These are phyloP conservation scores for Oncorhynchus clarkii DNA, from an alignment of 2,113 vertebrate genomes.

Conservation along the genomic window DNA sequence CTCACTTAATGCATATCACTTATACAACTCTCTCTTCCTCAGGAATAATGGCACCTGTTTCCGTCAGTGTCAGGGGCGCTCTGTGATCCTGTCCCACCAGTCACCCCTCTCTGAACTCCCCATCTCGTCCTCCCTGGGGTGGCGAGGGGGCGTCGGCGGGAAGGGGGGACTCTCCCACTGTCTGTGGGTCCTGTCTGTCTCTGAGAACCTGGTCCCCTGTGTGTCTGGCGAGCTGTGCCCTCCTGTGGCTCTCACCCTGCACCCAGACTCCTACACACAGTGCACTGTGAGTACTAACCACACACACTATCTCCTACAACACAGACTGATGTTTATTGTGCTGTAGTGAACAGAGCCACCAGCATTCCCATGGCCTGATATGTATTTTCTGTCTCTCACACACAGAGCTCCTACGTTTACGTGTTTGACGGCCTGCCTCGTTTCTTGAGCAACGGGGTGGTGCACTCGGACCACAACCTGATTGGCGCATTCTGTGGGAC, in stretches of 20 bases:
- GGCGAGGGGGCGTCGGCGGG: constrained; percentile 73
- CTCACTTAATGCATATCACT: too few relatives aligned
- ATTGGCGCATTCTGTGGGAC: constrained; percentile 90
- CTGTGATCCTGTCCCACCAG: constrained; percentile 78
- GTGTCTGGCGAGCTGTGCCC: constrained; percentile 70
- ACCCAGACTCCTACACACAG: constrained; percentile 82
- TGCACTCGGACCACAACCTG: constrained; percentile 85
- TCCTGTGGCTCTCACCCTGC: constrained; percentile 80
- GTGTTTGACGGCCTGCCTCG: constrained; percentile 88
- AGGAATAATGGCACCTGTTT: constrained; percentile 87
- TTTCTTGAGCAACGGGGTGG: constrained; percentile 82
- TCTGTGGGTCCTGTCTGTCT: constrained; percentile 87
- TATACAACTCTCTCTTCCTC: constrained; percentile 6
- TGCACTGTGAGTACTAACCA: constrained; percentile 80
- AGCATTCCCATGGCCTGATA: not conserved
- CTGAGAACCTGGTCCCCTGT: constrained; percentile 74
- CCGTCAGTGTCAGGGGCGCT: constrained; percentile 85
- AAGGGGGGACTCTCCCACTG: constrained; percentile 83
- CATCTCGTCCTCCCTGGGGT: constrained; percentile 83
- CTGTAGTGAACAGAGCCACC: not conserved
- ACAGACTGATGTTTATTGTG: not conserved
- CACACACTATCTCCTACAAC: not conserved
- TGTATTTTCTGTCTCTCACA: not conserved
- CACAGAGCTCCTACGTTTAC: constrained; percentile 86
- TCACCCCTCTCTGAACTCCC: constrained; percentile 67